These are phyloP conservation scores for Mobula hypostoma DNA, from an alignment of 2,113 vertebrate species.

Conservation along the genomic window DNA sequence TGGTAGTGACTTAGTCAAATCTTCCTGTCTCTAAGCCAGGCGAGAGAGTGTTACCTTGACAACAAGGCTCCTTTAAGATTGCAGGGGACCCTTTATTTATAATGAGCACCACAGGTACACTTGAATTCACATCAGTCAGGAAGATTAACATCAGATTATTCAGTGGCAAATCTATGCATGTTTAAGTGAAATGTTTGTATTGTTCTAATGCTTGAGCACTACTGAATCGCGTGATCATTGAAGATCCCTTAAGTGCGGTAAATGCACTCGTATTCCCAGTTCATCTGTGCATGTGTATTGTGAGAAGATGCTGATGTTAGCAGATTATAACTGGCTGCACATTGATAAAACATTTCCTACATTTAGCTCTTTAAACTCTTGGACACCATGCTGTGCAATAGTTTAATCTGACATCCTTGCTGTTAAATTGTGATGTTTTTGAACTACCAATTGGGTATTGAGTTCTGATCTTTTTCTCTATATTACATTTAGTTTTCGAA, in stretches of 20 bases:
- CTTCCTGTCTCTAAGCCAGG: background rate
- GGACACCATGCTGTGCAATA: background rate
- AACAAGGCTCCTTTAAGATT: constrained; percentile 30
- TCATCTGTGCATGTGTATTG: background rate
- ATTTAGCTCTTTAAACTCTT: background rate
- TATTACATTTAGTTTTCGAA: background rate
- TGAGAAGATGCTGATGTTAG: background rate
- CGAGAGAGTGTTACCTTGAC: constrained; percentile 21
- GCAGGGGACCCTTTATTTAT: constrained; percentile 22
- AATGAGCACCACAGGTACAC: constrained; percentile 29
- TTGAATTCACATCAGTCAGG: constrained; percentile 28
- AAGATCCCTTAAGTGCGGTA: background rate
- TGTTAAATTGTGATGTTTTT: background rate
- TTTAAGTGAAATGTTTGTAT: constrained; percentile 31
- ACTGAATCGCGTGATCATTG: background rate
- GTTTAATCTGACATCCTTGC: background rate
- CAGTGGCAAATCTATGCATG: background rate
- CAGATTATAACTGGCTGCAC: constrained; percentile 5
- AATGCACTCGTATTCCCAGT: background rate
- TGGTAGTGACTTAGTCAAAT: background rate
- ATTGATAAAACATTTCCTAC: constrained; percentile 10
- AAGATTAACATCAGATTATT: constrained; percentile 33
- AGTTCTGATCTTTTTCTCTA: background rate
- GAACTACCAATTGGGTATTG: background rate
- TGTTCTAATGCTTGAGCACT: constrained; percentile 10